Evolutionary conservation across 2,888 invertebrate genomes (phyloP).

Genomic region (Dynastes tityus): DNA sequence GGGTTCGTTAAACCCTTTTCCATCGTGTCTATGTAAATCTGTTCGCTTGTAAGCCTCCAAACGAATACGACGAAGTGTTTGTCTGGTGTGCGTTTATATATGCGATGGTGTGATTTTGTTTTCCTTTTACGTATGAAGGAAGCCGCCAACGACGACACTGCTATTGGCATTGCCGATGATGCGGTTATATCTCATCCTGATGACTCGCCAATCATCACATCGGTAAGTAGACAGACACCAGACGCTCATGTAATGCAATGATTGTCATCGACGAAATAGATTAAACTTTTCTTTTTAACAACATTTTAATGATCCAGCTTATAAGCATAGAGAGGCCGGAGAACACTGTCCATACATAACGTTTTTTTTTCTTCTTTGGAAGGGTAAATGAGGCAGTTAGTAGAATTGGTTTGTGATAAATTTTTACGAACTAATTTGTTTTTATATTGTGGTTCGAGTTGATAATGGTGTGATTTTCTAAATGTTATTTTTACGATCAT

Average conservation of each 20-base stretch:
- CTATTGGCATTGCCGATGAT: background rate
- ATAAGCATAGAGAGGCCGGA: background rate
- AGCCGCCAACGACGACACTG: slow-evolving; percentile 28
- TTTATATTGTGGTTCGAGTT: background rate
- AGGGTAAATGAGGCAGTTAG: background rate
- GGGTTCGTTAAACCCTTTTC: slow-evolving; percentile 45
- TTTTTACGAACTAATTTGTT: slow-evolving; percentile 5
- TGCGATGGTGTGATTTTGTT: slow-evolving; percentile 36
- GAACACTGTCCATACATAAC: background rate
- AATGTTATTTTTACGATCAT: no score
- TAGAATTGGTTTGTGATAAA: background rate
- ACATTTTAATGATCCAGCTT: slow-evolving; percentile 34
- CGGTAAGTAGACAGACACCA: slow-evolving; percentile 22
- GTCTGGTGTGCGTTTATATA: no score
- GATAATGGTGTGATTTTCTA: background rate
- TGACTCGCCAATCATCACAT: slow-evolving; percentile 42
- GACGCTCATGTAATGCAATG: slow-evolving; percentile 9
- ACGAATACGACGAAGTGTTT: background rate
- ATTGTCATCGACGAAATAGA: slow-evolving; percentile 18
- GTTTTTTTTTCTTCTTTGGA: no score
- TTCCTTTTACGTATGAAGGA: slow-evolving; percentile 37
- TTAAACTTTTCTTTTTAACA: slow-evolving; percentile 21
- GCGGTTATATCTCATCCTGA: slow-evolving; percentile 18
- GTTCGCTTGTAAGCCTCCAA: slow-evolving; percentile 3
- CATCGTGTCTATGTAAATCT: slow-evolving; percentile 37